Conservation (phyloP, 2,113 vertebrate species). For the Fukomys damarensis region DNA sequence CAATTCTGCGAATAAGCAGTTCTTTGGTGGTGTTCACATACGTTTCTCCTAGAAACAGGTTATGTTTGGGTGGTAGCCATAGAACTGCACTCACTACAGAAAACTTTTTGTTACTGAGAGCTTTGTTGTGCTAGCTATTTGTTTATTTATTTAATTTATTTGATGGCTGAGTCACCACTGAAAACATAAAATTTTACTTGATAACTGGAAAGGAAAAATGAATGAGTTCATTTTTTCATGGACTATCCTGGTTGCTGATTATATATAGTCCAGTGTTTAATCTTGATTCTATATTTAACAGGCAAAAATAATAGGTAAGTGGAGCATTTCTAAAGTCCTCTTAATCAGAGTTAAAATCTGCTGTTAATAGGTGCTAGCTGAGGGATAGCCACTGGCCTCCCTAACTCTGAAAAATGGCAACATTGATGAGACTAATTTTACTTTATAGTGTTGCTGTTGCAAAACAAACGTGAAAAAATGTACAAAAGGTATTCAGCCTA, state of each 20-base stretch:
- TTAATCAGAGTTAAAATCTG: not conserved
- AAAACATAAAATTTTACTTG: constrained; percentile 13
- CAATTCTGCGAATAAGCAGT: too few relatives aligned
- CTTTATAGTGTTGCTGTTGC: not conserved
- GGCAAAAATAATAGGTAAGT: not conserved
- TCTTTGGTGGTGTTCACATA: constrained; percentile 60
- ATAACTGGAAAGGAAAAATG: not conserved
- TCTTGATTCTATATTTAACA: not conserved
- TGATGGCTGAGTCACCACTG: not conserved
- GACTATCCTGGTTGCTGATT: not conserved
- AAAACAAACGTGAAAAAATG: not conserved
- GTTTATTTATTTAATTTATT: not conserved
- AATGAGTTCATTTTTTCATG: not conserved
- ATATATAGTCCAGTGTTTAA: not conserved
- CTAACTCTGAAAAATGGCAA: not conserved
- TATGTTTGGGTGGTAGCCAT: constrained; percentile 63
- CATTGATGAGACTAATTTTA: not conserved
- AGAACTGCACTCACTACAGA: not conserved
- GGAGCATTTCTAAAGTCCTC: not conserved
- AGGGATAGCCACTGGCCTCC: not conserved
- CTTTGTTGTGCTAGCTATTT: not conserved
- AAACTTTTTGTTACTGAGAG: constrained; percentile 49
- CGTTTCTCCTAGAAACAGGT: constrained; percentile 63
- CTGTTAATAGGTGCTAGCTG: not conserved
- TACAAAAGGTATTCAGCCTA: not conserved